Percentiles rank a stretch among this genome's conserved stretches.
These are phyloP conservation scores for Eupithecia dodoneata DNA, from an alignment of 2,888 invertebrate genomes.

Conservation along the genomic window DNA sequence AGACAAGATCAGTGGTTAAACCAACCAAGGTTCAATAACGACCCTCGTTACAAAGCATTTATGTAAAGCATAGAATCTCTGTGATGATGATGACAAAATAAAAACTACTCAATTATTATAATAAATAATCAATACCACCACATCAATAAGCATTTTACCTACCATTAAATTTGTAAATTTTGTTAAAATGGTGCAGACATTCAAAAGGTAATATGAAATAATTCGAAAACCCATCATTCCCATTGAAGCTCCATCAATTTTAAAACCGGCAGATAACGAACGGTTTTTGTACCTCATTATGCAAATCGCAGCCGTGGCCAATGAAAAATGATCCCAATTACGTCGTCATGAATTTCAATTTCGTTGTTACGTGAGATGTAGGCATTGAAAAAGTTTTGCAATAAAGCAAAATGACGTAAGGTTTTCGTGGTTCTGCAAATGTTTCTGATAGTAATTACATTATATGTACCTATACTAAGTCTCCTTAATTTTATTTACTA, in stretches of 20 bases:
- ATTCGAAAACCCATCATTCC: slow-evolving; percentile 25
- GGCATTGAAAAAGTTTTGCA: slow-evolving; percentile 37
- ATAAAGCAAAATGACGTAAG: slow-evolving; percentile 31
- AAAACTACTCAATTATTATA: background rate
- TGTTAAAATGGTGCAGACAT: background rate
- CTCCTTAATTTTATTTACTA: background rate
- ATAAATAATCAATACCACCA: background rate
- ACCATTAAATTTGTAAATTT: background rate
- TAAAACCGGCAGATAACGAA: slow-evolving; percentile 47
- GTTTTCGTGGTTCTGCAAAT: slow-evolving; percentile 13
- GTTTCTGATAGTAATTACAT: slow-evolving; percentile 2
- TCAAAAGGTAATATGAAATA: slow-evolving; percentile 1
- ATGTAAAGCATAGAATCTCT: background rate
- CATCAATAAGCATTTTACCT: background rate
- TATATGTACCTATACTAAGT: background rate
- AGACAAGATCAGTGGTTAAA: background rate
- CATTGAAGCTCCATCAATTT: slow-evolving; percentile 36
- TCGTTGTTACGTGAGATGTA: slow-evolving; percentile 37
- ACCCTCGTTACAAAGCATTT: background rate
- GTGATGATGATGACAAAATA: background rate
- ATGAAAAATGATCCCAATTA: slow-evolving; percentile 55
- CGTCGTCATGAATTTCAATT: slow-evolving; percentile 54
- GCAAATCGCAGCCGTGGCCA: slow-evolving; percentile 54
- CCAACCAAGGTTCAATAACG: background rate
- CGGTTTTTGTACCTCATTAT: slow-evolving; percentile 64